Evolutionary conservation across 1,140 invertebrate species (phyloP).

Genomic region (Parapsyche elsis): DNA sequence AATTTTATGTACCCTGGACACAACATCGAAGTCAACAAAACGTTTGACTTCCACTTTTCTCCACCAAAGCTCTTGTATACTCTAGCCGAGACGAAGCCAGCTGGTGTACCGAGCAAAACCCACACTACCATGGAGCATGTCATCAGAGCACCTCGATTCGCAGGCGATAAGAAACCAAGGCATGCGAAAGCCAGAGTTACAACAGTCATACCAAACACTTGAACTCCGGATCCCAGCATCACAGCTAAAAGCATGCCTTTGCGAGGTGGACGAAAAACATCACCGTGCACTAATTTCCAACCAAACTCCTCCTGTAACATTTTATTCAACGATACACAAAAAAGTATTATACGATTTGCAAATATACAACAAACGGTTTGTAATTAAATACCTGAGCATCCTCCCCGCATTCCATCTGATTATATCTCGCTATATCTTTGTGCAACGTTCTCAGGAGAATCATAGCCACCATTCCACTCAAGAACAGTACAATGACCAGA

Average conservation of each 20-base stretch:
- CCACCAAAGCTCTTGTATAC: constrained; percentile 99
- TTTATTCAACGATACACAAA: not conserved
- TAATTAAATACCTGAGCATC: constrained; percentile 78
- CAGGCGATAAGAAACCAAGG: constrained; percentile 96
- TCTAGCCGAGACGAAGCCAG: constrained; percentile 95
- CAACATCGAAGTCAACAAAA: constrained; percentile 93
- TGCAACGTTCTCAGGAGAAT: constrained; percentile 96
- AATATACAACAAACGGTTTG: not conserved
- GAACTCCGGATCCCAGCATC: constrained; percentile 93
- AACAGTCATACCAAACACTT: constrained; percentile 81
- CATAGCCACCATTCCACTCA: constrained; percentile 99
- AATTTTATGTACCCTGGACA: constrained; percentile 86
- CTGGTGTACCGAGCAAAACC: constrained; percentile 93
- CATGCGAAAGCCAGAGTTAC: constrained; percentile 94
- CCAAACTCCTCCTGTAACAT: constrained; percentile 93
- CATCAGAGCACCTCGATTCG: constrained; percentile 98
- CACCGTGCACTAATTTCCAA: constrained; percentile 98
- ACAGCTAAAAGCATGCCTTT: constrained; percentile 97
- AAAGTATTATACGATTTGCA: not conserved
- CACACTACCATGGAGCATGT: constrained; percentile 96
- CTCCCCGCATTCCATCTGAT: constrained; percentile 95
- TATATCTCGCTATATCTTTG: constrained; percentile 98
- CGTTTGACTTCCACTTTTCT: constrained; percentile 98
- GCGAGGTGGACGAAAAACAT: constrained; percentile 94
- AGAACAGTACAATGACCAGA: constrained; percentile 87